Conservation (phyloP, 2,888 invertebrate genomes). For the Nebria salina region DNA sequence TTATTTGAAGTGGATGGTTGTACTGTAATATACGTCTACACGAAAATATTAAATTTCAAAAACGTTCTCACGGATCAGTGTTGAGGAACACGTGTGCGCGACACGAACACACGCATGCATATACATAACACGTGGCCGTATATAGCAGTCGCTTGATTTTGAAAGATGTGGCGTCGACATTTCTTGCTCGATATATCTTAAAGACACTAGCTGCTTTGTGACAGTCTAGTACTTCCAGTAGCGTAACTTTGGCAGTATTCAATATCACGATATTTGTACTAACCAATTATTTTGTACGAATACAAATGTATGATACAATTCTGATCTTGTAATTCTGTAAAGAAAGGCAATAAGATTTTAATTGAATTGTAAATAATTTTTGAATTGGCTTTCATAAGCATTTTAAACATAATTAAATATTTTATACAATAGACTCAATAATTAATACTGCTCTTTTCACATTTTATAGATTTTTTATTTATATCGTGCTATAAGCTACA, state of each 20-base stretch:
- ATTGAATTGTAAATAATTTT: too few species aligned
- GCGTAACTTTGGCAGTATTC: neutral
- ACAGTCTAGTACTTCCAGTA: neutral
- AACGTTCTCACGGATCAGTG: constrained; percentile 51
- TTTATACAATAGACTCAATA: too few species aligned
- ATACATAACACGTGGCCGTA: constrained; percentile 30
- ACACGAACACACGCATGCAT: constrained; percentile 46
- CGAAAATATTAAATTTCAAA: constrained; percentile 52
- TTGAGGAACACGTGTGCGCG: constrained; percentile 51
- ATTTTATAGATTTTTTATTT: too few species aligned
- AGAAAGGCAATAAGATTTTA: too few species aligned
- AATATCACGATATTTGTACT: too few species aligned
- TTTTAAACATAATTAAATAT: too few species aligned
- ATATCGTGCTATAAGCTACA: too few species aligned
- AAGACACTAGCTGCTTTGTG: neutral
- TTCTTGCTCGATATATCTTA: constrained; percentile 3
- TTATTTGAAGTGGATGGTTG: constrained; percentile 10
- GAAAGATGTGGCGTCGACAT: constrained; percentile 23
- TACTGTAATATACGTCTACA: constrained; percentile 49
- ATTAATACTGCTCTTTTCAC: too few species aligned
- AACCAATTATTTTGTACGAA: too few species aligned
- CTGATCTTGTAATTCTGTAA: too few species aligned
- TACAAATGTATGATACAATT: too few species aligned
- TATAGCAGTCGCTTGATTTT: constrained; percentile 21
- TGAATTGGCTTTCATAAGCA: too few species aligned